Evolutionary conservation across 2,797 vertebrate species (phyloP).

Genomic region (Clarias laeviceps): DNA sequence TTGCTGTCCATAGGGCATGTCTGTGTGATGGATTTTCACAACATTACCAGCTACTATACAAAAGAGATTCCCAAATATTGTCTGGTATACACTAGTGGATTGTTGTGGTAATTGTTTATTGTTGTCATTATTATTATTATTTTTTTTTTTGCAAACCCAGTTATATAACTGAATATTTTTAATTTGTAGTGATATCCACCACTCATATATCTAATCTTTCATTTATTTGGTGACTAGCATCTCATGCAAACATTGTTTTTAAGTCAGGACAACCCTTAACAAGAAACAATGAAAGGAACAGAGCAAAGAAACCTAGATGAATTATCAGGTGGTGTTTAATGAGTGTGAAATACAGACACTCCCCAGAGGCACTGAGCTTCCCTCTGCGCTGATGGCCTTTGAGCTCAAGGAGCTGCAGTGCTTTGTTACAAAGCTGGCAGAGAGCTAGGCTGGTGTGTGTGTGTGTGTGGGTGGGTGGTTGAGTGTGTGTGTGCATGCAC

Average conservation of each 20-base stretch:
- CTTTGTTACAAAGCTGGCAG: conserved; percentile 37
- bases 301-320: conserved; percentile 26
- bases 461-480: conserved; percentile 21
- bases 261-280: neutral
- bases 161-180: neutral
- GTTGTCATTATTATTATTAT: neutral
- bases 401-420: conserved; percentile 46
- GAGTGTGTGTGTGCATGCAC: conserved; percentile 2
- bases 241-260: neutral
- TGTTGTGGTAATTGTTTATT: neutral
- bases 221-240: neutral
- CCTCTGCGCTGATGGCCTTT: conserved; percentile 35
- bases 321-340: conserved; percentile 37
- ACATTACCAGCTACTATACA: neutral
- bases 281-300: neutral
- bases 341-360: conserved; percentile 44
- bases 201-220: neutral
- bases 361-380: conserved; percentile 19
- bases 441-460: neutral
- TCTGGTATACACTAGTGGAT: neutral
- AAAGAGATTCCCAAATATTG: neutral
- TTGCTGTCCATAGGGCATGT: neutral
- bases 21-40: neutral
- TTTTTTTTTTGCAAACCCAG: too few relatives aligned
- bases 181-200: neutral